Conservation (phyloP, 2,113 vertebrate genomes). For the Engraulis encrasicolus region DNA sequence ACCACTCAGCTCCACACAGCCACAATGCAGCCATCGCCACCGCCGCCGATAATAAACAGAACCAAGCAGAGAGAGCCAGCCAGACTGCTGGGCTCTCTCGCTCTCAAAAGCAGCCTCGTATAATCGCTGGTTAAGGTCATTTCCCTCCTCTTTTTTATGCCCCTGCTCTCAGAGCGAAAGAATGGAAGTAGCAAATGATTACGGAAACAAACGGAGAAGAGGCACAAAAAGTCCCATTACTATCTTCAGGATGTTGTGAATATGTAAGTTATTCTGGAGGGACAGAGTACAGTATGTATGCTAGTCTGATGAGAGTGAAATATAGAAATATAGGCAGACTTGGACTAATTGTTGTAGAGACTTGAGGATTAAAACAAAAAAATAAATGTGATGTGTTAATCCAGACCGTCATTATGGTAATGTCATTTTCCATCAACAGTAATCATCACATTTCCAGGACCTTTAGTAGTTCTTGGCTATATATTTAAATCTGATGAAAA, state of each 20-base stretch:
- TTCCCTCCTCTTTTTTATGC: slow-evolving; percentile 21
- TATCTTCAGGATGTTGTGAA: not conserved
- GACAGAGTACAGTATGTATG: not conserved
- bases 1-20: slow-evolving; percentile 8
- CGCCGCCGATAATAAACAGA: slow-evolving; percentile 22
- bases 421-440: not conserved
- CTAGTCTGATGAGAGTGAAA: not conserved
- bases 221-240: not conserved
- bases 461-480: not conserved
- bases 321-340: not conserved
- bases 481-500: not conserved
- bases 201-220: not conserved
- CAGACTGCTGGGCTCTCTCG: not conserved
- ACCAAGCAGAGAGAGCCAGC: not conserved
- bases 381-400: not conserved
- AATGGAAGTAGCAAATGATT: not conserved
- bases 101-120: not conserved
- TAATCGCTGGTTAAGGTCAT: slow-evolving; percentile 22
- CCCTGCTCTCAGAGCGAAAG: not conserved
- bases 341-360: not conserved
- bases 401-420: not conserved
- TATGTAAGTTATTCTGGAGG: not conserved
- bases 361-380: not conserved
- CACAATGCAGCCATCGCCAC: slow-evolving; percentile 5
- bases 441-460: no score